Conservation (phyloP, 2,113 vertebrate species). For the Hoplias malabaricus region DNA sequence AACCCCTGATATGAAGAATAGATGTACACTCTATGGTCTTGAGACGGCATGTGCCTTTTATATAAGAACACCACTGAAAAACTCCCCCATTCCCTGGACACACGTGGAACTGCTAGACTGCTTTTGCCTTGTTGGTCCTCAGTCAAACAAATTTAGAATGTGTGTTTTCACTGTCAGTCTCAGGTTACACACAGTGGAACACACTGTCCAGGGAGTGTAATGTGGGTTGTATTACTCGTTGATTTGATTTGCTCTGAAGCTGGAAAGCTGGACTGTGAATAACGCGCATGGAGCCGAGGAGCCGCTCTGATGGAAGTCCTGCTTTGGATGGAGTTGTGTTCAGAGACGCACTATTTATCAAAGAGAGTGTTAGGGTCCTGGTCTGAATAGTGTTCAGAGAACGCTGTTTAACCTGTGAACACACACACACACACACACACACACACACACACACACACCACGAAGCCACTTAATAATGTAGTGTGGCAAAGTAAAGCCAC, state of each 20-base stretch:
- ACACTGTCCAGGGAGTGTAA: neutral
- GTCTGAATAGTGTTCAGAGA: neutral
- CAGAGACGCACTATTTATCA: neutral
- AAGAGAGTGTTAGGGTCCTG: neutral
- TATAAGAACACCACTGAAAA: no score
- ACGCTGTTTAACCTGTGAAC: conserved; percentile 20
- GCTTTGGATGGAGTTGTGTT: neutral
- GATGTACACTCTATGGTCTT: no score
- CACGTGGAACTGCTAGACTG: no score
- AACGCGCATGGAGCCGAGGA: neutral
- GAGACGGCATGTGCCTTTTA: no score
- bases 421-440: no score
- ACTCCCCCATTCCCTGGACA: no score
- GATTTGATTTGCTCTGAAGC: neutral
- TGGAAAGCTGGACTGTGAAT: neutral
- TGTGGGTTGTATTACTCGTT: neutral
- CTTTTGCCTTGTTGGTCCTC: no score
- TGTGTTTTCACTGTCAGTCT: neutral
- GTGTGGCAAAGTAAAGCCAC: neutral
- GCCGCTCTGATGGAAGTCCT: neutral
- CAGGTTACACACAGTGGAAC: neutral
- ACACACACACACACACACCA: no score
- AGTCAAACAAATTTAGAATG: no score
- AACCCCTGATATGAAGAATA: no score
- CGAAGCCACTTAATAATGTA: conserved; percentile 33